phyloP scores from a whole-genome alignment of 1,140 invertebrate species.

The Pinna nobilis region DNA sequence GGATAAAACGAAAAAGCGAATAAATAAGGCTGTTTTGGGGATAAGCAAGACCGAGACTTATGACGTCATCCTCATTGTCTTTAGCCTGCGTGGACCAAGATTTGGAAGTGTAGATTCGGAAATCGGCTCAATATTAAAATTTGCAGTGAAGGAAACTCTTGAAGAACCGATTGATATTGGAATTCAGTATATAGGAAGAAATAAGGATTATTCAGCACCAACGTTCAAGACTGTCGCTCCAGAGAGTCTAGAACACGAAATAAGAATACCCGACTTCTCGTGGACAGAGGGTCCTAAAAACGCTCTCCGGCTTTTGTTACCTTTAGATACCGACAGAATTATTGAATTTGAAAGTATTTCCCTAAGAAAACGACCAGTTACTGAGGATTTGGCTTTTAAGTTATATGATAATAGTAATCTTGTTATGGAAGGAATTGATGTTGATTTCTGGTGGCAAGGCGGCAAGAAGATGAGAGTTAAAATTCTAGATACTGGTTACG shows the following conservation, averaged over 20 bases:
- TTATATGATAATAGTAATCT: conserved; percentile 36
- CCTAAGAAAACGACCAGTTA: conserved; percentile 34
- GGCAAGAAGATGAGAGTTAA: conserved; percentile 48
- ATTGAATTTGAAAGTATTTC: conserved; percentile 22
- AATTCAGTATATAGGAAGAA: conserved; percentile 37
- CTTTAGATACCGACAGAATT: background rate
- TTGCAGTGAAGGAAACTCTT: conserved; percentile 22
- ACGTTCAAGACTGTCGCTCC: conserved; percentile 16
- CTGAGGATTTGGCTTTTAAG: conserved; percentile 20
- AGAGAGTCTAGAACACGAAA: background rate
- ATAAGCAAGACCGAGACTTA: conserved; percentile 8
- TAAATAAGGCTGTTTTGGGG: background rate
- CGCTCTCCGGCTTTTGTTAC: conserved; percentile 31
- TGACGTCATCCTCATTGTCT: conserved; percentile 30
- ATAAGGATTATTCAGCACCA: conserved; percentile 14
- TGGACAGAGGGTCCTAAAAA: conserved; percentile 43
- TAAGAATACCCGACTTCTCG: conserved; percentile 50
- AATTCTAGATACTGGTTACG: conserved; percentile 12
- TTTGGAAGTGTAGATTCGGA: conserved; percentile 50
- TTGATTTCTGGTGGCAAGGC: conserved; percentile 61
- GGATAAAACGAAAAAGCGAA: background rate
- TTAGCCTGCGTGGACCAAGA: conserved; percentile 35
- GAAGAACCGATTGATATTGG: conserved; percentile 20
- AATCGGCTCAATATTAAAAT: conserved; percentile 42
- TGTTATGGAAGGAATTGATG: conserved; percentile 54